Evolutionary conservation across 2,113 vertebrate genomes (phyloP).

Genomic region (Heptranchias perlo): DNA sequence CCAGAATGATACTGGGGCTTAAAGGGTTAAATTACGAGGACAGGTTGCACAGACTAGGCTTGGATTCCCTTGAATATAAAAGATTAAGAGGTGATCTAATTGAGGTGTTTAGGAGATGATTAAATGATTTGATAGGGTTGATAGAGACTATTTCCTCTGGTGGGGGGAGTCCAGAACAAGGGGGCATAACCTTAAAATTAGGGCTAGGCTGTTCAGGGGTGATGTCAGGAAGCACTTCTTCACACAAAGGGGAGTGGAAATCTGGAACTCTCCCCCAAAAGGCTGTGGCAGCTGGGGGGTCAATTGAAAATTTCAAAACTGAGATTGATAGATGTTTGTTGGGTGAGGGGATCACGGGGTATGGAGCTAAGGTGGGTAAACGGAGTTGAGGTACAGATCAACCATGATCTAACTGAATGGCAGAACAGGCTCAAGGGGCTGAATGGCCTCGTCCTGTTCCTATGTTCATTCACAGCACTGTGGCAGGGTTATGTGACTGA

Average conservation of each 20-base stretch:
- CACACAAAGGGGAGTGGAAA: not conserved
- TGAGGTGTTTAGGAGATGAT: not conserved
- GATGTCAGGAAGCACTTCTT: not conserved
- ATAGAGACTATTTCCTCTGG: not conserved
- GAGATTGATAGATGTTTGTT: not conserved
- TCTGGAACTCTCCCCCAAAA: not conserved
- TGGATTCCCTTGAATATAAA: not conserved
- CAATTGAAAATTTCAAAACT: not conserved
- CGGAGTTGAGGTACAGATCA: not conserved
- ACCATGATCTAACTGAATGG: too few relatives aligned
- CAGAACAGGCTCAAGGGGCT: not conserved
- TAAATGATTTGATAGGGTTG: not conserved
- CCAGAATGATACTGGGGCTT: too few relatives aligned
- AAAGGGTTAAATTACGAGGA: not conserved
- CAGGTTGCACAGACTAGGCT: not conserved
- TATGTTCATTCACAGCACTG: not conserved
- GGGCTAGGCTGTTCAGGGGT: too few relatives aligned
- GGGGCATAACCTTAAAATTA: not conserved
- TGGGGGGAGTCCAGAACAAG: not conserved
- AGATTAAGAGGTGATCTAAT: not conserved
- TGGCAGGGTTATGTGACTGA: not conserved
- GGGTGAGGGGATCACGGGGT: not conserved
- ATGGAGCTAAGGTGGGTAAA: not conserved
- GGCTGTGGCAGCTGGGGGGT: not conserved
- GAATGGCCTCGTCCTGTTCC: not conserved